Base-by-base conservation (phyloP, 2,888 invertebrate genomes). In the Heteropelma amictum region DNA sequence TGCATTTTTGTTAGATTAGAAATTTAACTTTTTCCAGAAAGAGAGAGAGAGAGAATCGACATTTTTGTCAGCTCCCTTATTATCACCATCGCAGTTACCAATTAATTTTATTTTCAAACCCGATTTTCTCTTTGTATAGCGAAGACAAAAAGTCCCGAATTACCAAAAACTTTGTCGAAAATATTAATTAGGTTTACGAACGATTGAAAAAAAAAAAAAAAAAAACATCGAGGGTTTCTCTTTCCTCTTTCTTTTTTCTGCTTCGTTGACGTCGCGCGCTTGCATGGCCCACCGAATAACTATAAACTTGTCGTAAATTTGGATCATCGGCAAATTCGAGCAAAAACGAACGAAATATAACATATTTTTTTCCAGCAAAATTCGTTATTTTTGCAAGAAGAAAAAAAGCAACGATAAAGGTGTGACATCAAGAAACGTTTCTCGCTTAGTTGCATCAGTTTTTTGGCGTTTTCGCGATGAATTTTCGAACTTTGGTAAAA, bases 1-100 rank as follows among this genome's bases (percentile, higher is more conserved):
- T 72, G 71, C 45, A 65, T 84, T 81, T 80, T 71, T 78, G 45
- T 81, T 81, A 83, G 79, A 80, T 54, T 82, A 81, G 80, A 77
- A 49, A 49, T 76, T 82, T 81, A 82, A 82, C 77, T 28, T 61
- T 19, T 67, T 56, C 4, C 26, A 56, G 17, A 51, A 6, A 45
- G 45, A 38, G 38, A 38, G 38, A 56, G 38, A 38, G 14, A 56
- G 26, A 21, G 30, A 49, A 8, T 5, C 17, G 30, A 40, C 1
- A 26, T 54, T 28, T 68, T 21, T 54, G 10, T 21, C n/a, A 47
- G 35, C 54, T 10, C 47, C 33, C 42, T 63, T 40, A 12, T 56
- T 54, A 17, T 12, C 21, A 26, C n/a, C n/a, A n/a, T n/a, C n/a
- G n/a, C n/a, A n/a, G n/a, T n/a, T n/a, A n/a, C n/a, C n/a, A n/a